These are phyloP conservation scores for Bombylius discolor DNA, from an alignment of 2,888 invertebrate genomes.

Conservation along the genomic window DNA sequence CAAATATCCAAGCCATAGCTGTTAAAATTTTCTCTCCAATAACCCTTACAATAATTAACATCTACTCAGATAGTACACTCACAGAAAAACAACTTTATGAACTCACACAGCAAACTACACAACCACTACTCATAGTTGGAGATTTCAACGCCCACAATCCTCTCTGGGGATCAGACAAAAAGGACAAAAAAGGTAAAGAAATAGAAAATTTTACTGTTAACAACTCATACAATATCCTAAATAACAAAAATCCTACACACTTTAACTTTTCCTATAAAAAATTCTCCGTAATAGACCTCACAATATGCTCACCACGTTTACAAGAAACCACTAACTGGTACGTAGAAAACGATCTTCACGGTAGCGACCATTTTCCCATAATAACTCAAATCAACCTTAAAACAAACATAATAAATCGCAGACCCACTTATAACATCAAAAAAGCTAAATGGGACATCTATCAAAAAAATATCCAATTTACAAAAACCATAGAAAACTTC, in stretches of 20 bases:
- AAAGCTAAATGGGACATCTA: background rate
- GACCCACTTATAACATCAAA: background rate
- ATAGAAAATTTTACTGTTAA: background rate
- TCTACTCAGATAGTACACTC: background rate
- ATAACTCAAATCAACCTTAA: background rate
- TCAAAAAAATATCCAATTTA: background rate
- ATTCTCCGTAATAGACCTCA: background rate
- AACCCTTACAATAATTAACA: conserved; percentile 1
- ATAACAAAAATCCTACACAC: background rate
- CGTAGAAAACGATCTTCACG: background rate
- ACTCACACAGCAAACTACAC: background rate
- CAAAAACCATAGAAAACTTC: background rate
- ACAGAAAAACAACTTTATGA: background rate
- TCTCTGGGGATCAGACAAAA: background rate
- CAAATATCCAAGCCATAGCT: background rate
- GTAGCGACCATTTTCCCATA: conserved; percentile 7
- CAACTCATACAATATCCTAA: background rate
- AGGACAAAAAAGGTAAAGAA: background rate
- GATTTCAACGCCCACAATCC: background rate
- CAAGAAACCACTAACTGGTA: conserved; percentile 1
- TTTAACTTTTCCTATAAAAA: background rate
- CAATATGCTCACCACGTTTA: background rate
- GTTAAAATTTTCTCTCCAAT: background rate
- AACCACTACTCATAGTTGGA: background rate
- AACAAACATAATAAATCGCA: background rate